A percentile compares a stretch with the other conserved stretches of the same genome.
These are phyloP conservation scores for Eugnorisma glareosa DNA, from an alignment of 2,888 invertebrate species.

Conservation along the genomic window DNA sequence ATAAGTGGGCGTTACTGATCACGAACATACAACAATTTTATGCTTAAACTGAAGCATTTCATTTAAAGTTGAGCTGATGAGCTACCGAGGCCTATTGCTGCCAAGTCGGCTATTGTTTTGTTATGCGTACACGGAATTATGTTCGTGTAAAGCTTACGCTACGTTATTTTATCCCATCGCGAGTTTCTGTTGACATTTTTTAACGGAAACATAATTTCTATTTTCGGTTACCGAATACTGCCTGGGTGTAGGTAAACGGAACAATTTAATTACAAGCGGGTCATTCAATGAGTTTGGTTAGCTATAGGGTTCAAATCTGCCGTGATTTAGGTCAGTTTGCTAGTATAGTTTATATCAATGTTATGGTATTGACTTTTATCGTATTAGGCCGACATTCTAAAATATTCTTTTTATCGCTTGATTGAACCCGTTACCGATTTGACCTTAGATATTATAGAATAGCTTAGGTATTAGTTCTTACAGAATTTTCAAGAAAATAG, in stretches of 20 bases:
- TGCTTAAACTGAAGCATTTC: neutral
- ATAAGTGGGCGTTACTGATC: neutral
- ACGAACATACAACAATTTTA: neutral
- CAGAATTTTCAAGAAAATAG: neutral
- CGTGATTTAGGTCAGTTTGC: neutral
- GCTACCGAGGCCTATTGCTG: constrained; percentile 6
- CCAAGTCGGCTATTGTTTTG: neutral
- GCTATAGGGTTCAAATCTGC: neutral
- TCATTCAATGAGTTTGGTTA: constrained; percentile 1
- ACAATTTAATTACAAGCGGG: neutral
- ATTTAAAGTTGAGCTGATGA: constrained; percentile 2
- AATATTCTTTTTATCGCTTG: neutral
- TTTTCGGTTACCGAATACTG: neutral
- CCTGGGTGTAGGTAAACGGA: neutral
- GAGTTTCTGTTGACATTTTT: neutral
- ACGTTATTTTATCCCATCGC: neutral
- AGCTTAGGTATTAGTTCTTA: neutral
- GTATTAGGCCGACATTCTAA: neutral
- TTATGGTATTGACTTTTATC: constrained; percentile 4
- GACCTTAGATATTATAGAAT: neutral
- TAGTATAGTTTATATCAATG: neutral
- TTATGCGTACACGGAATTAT: constrained; percentile 10
- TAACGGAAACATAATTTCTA: neutral
- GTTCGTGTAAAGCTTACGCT: neutral
- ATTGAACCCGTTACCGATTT: neutral